Percentiles rank a stretch among this genome's conserved stretches.
Evolutionary conservation across 23 tunicate genomes (phyloP).

Genomic region (Phallusia fumigata): DNA sequence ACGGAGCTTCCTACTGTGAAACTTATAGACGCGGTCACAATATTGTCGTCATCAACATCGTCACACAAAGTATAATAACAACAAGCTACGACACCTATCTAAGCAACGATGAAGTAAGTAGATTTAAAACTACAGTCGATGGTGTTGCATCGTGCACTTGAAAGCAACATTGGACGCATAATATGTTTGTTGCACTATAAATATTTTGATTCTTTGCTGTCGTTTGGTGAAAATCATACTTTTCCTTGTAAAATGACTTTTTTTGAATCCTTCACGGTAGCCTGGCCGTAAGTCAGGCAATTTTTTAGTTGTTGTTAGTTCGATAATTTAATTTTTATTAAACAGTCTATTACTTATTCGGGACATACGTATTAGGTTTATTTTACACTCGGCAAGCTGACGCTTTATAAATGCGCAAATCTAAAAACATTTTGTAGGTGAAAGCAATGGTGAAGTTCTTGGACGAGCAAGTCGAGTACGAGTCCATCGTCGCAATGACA

Average conservation of each 20-base stretch:
- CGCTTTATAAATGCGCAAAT: not conserved
- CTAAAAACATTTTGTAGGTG: slow-evolving; percentile 33
- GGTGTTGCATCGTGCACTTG: too few species aligned
- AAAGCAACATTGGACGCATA: too few species aligned
- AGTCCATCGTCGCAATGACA: slow-evolving; percentile 70
- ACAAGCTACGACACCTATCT: slow-evolving; percentile 60
- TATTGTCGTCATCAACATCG: slow-evolving; percentile 60
- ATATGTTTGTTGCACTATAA: too few species aligned
- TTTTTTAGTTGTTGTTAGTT: too few species aligned
- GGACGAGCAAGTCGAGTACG: slow-evolving; percentile 59
- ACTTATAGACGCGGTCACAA: slow-evolving; percentile 68
- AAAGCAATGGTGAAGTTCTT: slow-evolving; percentile 45
- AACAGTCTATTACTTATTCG: not conserved
- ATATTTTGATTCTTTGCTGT: too few species aligned
- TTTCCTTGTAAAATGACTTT: too few species aligned
- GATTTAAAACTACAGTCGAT: too few species aligned
- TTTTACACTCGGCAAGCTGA: too few species aligned
- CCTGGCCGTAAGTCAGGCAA: too few species aligned
- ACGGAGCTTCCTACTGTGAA: slow-evolving; percentile 44
- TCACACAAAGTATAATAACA: slow-evolving; percentile 30
- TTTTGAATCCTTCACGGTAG: too few species aligned
- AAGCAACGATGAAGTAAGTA: not conserved
- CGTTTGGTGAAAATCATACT: too few species aligned
- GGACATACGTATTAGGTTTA: not conserved
- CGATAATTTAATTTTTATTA: not conserved